Conservation (phyloP, 2,113 vertebrate species). For the Chinchilla lanigera region DNA sequence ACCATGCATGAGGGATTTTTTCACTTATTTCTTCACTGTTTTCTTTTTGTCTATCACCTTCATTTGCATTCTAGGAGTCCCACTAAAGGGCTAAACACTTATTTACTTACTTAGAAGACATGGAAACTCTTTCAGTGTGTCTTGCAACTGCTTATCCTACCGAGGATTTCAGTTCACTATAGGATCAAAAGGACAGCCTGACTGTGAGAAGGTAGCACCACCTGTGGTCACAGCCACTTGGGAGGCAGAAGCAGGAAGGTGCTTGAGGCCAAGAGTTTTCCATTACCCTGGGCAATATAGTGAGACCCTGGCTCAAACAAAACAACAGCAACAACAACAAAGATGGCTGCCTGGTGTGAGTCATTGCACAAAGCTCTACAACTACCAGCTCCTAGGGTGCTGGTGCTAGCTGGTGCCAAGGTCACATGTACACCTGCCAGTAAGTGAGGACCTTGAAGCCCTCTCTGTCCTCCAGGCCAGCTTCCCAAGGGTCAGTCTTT, state of each 20-base stretch:
- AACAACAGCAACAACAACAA: not conserved
- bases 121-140: not conserved
- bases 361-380: fast-evolving
- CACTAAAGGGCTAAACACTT: not conserved
- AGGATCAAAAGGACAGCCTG: fast-evolving
- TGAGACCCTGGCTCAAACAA: not conserved
- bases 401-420: fast-evolving
- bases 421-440: fast-evolving
- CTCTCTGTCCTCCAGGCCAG: not conserved
- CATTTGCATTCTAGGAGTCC: not conserved
- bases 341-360: not conserved
- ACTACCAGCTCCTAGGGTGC: not conserved
- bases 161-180: not conserved
- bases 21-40: not conserved
- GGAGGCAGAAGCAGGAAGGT: not conserved
- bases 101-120: not conserved
- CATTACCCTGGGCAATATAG: not conserved
- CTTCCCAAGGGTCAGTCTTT: not conserved
- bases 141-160: not conserved
- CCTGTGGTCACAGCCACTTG: not conserved
- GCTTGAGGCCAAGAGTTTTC: not conserved
- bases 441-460: not conserved
- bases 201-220: not conserved
- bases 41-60: not conserved
- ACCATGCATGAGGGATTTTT: not conserved